Evolutionary conservation across 2,113 vertebrate species (phyloP).

Genomic region (Zootoca vivipara): DNA sequence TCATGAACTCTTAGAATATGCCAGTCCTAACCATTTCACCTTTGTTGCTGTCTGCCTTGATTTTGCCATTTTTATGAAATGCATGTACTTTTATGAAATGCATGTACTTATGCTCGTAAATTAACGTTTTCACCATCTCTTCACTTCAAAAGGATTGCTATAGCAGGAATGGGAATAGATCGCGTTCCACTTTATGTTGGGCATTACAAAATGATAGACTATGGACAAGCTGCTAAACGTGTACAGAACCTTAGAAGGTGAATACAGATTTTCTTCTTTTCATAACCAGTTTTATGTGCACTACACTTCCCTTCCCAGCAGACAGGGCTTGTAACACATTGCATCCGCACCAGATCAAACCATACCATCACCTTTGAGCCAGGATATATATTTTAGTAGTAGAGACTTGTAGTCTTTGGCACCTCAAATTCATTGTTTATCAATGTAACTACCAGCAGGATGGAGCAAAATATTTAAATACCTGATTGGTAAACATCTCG

Average conservation of each 20-base stretch:
- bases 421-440: background rate
- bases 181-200: slow-evolving; percentile 61
- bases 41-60: background rate
- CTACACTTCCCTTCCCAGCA: background rate
- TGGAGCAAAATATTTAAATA: background rate
- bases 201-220: slow-evolving; percentile 70
- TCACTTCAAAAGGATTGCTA: slow-evolving; percentile 64
- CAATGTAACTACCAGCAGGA: background rate
- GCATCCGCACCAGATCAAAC: background rate
- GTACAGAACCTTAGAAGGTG: slow-evolving; percentile 61
- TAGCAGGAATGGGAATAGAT: slow-evolving; percentile 72
- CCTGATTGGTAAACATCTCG: background rate
- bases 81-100: too few relatives aligned
- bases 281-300: background rate
- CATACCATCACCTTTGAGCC: background rate
- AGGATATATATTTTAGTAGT: background rate
- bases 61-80: slow-evolving; percentile 15
- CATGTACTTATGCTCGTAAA: background rate
- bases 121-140: background rate
- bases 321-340: background rate
- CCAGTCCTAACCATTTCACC: background rate
- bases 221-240: slow-evolving; percentile 14
- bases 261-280: background rate
- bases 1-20: background rate
- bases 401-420: background rate